Evolutionary conservation across 2,113 vertebrate genomes (phyloP), one percentile per base, ranked within the genome.

Genomic region (Acinonyx jubatus): DNA sequence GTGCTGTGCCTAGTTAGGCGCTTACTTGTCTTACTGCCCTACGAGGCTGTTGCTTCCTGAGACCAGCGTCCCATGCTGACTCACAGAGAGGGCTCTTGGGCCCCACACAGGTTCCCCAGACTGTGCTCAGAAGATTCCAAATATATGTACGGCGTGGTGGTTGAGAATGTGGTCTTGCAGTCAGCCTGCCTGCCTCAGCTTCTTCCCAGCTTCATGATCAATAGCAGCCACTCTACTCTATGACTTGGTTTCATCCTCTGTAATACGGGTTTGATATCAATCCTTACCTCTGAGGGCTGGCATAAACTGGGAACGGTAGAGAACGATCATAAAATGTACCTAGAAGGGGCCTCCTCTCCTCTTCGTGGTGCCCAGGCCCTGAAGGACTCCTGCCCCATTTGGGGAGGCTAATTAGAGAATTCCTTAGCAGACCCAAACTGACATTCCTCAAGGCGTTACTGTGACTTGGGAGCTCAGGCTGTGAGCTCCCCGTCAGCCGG

Each of bases 251-350:
- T 87, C 65, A n/a, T n/a, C 79, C 33, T 31, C 61, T 13, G 10
- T 25, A n/a, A 2, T 21, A n/a, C 10, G 27, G 38, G 23, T 52
- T 90, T 74, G 25, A 16, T 50, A 33, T 55, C 11, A 69, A 27
- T 38, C 41, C 82, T 89, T 25, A 27, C 41, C 16, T 65, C 45
- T 12, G 29, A 25, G 4, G 4, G 2, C 63, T 41, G 45, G n/a
- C 16, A 18, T 13, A 68, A 73, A 16, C n/a, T 1, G 1, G 14
- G 11, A 84, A 36, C 3, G 0, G 8, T 18, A 38, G 13, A 9
- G 9, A 0, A 23, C 7, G 45, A 50, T 13, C 15, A 11, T 18
- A 10, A 41, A 36, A 9, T 33, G 1, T 11, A 14, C 33, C 1
- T 15, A 21, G 45, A n/a, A 96, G 50, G 33, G 23, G 4, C 3